Base-by-base conservation (phyloP, 2,888 invertebrate genomes). In the Flexamia atlantica region DNA sequence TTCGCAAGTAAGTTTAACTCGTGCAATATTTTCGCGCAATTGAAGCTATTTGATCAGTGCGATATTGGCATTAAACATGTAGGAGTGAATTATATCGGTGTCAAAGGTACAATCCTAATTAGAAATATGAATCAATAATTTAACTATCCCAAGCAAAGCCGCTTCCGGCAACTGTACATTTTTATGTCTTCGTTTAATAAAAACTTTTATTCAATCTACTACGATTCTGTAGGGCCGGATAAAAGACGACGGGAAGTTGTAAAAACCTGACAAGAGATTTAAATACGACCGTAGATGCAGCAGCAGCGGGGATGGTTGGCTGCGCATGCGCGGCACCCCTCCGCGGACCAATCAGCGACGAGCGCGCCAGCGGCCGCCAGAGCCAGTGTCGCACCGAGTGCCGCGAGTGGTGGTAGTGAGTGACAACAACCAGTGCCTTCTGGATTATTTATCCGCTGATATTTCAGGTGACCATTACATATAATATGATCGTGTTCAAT, bases 251-350 rank as follows among this genome's bases (percentile, higher is more conserved):
- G 53, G 53, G 53, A 53, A 53, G 20, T 53, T 64, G 64, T 64
- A 64, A 64, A 28, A 64, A 64, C 25, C 3, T 25, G 64, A 28
- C 64, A 5, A 3, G 14, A 28, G 7, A 1, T 20, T 60, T 25
- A 25, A 60, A 60, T 23, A 4, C 4, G 64, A 5, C 25, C 5
- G 64, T 28, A 0, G 3, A 10, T 64, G 14, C 17, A 14, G 64
- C 12, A 30, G 64, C 5, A 23, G 25, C 28, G 64, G 5, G 64
- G 28, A 12, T 10, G 25, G 64, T 23, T 0, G 30, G 12, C 30
- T 5, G 64, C 64, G 64, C 64, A 28, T 64, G 64, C 64, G 64
- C 64, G 30, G 17, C 28, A 64, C 17, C 57, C 64, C 64, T 64
- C 17, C 28, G 10, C 28, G 30, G 64, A 20, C 64, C 64, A 64